These are phyloP conservation scores for Bryconaethiops microstoma DNA, from an alignment of 2,797 vertebrate genomes.

Conservation along the genomic window DNA sequence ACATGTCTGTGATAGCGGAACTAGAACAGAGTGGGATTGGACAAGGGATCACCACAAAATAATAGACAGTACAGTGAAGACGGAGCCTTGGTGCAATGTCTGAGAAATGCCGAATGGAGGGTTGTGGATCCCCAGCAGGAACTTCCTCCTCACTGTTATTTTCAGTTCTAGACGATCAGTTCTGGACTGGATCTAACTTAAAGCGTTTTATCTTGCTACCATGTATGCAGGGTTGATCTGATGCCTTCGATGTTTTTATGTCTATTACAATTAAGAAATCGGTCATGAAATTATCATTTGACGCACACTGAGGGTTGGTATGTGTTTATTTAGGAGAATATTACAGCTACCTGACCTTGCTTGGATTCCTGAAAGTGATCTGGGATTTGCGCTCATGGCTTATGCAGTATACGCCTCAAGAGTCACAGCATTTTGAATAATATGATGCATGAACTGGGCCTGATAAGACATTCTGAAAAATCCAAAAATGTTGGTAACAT, in stretches of 20 bases:
- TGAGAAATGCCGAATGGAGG: not conserved
- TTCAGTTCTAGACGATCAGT: not conserved
- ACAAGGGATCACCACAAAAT: constrained; percentile 31
- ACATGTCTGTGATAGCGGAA: constrained; percentile 89
- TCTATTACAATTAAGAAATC: not conserved
- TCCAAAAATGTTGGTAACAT: too few relatives aligned
- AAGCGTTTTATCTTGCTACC: constrained; percentile 8
- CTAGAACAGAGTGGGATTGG: constrained; percentile 88
- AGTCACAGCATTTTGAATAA: too few relatives aligned
- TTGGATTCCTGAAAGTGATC: not conserved
- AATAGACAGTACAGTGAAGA: not conserved
- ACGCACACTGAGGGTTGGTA: too few relatives aligned
- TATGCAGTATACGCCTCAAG: not conserved
- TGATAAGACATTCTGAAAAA: not conserved
- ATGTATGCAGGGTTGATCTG: constrained; percentile 25
- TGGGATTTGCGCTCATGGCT: not conserved
- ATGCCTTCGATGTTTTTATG: not conserved
- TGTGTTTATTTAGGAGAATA: not conserved
- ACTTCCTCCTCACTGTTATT: not conserved
- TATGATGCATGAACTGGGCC: not conserved
- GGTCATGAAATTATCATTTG: not conserved
- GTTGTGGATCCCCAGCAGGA: not conserved
- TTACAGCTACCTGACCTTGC: not conserved
- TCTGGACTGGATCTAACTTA: not conserved
- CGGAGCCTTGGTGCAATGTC: not conserved